These are phyloP conservation scores for Tachystola acroxantha DNA, from an alignment of 2,888 invertebrate species.

Conservation along the genomic window DNA sequence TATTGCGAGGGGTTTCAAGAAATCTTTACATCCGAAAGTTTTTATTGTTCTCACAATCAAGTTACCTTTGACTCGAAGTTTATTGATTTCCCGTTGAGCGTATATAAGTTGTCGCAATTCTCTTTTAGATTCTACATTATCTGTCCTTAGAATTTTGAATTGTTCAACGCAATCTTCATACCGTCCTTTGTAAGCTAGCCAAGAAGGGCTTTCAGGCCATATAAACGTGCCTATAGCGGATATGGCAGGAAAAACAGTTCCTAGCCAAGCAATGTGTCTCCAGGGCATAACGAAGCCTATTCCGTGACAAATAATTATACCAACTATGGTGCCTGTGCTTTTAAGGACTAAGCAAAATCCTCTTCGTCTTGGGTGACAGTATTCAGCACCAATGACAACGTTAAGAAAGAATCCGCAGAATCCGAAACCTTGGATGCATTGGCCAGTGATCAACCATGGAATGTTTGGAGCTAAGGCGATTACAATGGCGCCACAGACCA, in stretches of 20 bases:
- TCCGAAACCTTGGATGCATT: slow-evolving; percentile 18
- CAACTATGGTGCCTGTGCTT: background rate
- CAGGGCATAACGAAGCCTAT: slow-evolving; percentile 15
- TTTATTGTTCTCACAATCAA: background rate
- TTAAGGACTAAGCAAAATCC: slow-evolving; percentile 14
- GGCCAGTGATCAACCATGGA: slow-evolving; percentile 13
- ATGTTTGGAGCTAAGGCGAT: slow-evolving; percentile 17
- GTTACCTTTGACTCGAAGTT: background rate
- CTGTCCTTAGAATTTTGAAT: slow-evolving; percentile 19
- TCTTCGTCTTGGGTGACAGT: slow-evolving; percentile 20
- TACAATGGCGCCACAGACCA: slow-evolving; percentile 14
- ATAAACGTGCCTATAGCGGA: slow-evolving; percentile 10
- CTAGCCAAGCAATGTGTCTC: slow-evolving; percentile 17
- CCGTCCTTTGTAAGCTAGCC: slow-evolving; percentile 20
- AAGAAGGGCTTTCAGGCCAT: slow-evolving; percentile 22
- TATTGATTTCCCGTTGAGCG: slow-evolving; percentile 14
- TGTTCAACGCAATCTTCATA: slow-evolving; percentile 15
- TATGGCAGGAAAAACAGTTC: slow-evolving; percentile 15
- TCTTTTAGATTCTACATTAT: slow-evolving; percentile 11
- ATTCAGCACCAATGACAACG: slow-evolving; percentile 17
- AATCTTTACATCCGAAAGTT: slow-evolving; percentile 1
- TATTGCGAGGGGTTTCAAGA: background rate
- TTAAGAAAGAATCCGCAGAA: slow-evolving; percentile 18
- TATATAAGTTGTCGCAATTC: slow-evolving; percentile 16
- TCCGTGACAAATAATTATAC: slow-evolving; percentile 15